Evolutionary conservation across 1,140 invertebrate species (phyloP).

Genomic region (Lordiphosa stackelbergi): DNA sequence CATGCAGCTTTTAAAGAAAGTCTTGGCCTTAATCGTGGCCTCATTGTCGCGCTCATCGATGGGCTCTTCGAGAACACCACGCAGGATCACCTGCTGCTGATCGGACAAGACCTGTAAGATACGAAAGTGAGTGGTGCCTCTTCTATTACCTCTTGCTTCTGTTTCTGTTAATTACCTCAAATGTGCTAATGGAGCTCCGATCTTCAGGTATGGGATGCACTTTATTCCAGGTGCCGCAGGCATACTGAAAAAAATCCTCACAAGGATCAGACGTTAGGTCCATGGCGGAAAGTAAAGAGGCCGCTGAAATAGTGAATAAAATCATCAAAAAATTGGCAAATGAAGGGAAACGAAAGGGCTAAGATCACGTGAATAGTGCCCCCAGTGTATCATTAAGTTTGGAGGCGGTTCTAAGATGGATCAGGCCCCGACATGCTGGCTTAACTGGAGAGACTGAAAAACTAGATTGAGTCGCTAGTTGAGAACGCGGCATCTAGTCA

Average conservation of each 20-base stretch:
- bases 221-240: slow-evolving; percentile 93
- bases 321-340: too few species aligned
- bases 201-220: slow-evolving; percentile 94
- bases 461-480: too few species aligned
- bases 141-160: slow-evolving; percentile 76
- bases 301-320: slow-evolving; percentile 79
- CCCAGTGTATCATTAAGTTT: too few species aligned
- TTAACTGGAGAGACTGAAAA: too few species aligned
- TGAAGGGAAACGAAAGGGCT: too few species aligned
- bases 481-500: too few species aligned
- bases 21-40: slow-evolving; percentile 89
- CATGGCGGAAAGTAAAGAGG: slow-evolving; percentile 90
- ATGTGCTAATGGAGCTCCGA: slow-evolving; percentile 90
- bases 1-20: slow-evolving; percentile 91
- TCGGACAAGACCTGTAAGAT: slow-evolving; percentile 84
- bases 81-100: slow-evolving; percentile 90
- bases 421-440: too few species aligned
- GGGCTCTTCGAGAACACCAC: slow-evolving; percentile 86
- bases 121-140: neutral
- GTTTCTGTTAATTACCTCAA: slow-evolving; percentile 80
- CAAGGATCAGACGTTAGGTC: slow-evolving; percentile 88
- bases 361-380: too few species aligned
- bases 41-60: slow-evolving; percentile 81
- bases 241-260: slow-evolving; percentile 92
- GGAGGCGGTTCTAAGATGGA: too few species aligned